phyloP scores from a whole-genome alignment of 2,797 vertebrate species.

The Chelonia mydas region DNA sequence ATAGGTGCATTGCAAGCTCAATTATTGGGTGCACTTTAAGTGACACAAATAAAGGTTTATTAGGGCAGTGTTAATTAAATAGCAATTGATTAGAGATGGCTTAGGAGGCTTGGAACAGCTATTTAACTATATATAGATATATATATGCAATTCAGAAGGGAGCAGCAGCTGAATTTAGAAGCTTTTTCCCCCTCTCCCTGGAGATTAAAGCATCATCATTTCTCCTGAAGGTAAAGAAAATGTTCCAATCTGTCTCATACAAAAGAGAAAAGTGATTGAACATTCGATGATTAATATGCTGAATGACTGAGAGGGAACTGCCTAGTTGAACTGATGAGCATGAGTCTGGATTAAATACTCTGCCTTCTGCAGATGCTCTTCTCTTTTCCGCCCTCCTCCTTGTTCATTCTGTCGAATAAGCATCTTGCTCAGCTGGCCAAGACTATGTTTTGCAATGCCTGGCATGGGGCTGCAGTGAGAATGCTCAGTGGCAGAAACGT shows the following conservation, averaged over 20 bases:
- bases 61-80: constrained; percentile 50
- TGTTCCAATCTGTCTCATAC: background rate
- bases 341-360: background rate
- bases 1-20: background rate
- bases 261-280: background rate
- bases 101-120: background rate
- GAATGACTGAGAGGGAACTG: background rate
- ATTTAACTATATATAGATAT: background rate
- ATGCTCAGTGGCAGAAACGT: background rate
- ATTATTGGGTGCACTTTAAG: background rate
- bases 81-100: constrained; percentile 42
- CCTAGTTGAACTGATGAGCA: background rate
- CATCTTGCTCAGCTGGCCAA: background rate
- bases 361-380: background rate
- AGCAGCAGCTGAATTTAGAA: background rate
- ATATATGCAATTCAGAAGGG: background rate
- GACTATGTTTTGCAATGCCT: background rate
- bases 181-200: background rate
- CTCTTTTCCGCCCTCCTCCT: background rate
- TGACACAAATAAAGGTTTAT: background rate
- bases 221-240: background rate
- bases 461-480: background rate
- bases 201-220: background rate
- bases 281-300: background rate
- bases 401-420: background rate